These are phyloP conservation scores for Rhyacophila evoluta DNA, from an alignment of 2,888 invertebrate species.

Conservation along the genomic window DNA sequence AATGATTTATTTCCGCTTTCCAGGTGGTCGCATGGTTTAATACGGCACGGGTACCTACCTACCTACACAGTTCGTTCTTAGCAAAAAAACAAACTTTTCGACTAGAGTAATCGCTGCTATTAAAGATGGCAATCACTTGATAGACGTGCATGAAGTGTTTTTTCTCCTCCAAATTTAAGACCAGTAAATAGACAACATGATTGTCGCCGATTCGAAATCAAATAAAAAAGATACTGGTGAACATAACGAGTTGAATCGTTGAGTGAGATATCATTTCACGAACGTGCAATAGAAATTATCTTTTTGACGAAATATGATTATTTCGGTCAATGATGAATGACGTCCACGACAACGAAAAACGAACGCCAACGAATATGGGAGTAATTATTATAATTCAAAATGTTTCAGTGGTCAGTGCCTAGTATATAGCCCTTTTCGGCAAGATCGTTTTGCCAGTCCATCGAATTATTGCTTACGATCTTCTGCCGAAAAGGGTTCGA, in stretches of 20 bases:
- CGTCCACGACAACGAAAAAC: neutral
- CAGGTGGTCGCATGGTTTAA: neutral
- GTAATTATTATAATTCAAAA: neutral
- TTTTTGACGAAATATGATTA: neutral
- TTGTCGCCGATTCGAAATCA: neutral
- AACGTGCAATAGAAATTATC: neutral
- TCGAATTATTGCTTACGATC: no score
- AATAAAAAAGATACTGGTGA: neutral
- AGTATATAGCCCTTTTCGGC: no score
- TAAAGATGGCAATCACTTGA: conserved; percentile 10
- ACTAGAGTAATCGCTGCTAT: neutral
- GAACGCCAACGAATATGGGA: neutral
- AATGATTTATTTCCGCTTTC: conserved; percentile 13
- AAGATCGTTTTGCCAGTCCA: no score
- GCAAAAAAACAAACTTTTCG: neutral
- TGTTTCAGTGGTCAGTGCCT: no score
- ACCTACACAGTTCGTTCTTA: neutral
- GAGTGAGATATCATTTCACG: neutral
- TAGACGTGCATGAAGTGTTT: neutral
- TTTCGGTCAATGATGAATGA: neutral
- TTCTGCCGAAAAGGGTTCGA: no score
- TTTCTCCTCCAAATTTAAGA: neutral
- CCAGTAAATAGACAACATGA: neutral
- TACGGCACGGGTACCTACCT: conserved; percentile 11
- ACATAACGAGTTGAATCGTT: neutral